These are phyloP conservation scores for Drosophila pachea DNA, from an alignment of 1,140 invertebrate genomes.

Conservation along the genomic window DNA sequence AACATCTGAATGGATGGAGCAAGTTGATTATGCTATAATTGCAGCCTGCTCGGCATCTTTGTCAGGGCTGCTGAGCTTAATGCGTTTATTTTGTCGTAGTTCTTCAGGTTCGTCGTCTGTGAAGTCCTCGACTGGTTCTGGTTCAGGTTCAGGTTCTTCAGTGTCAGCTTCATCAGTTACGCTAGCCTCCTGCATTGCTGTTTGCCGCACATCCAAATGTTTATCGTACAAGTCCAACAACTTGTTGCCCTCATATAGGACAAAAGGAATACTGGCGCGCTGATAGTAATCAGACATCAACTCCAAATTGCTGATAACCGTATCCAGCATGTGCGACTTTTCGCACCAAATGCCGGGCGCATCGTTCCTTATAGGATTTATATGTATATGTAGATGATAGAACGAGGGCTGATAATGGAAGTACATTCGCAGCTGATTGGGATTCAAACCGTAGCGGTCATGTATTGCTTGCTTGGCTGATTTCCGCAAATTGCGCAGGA, in stretches of 20 bases:
- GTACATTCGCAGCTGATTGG: constrained; percentile 89
- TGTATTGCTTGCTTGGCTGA: constrained; percentile 84
- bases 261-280: constrained; percentile 87
- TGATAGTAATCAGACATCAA: constrained; percentile 90
- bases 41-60: constrained; percentile 40
- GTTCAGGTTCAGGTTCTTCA: no score
- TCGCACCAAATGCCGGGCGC: constrained; percentile 90
- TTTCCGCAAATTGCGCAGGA: constrained; percentile 91
- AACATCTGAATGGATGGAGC: neutral
- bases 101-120: constrained; percentile 56
- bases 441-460: constrained; percentile 87
- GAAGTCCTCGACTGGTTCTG: constrained; percentile 17
- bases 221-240: constrained; percentile 65
- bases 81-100: constrained; percentile 43
- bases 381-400: constrained; percentile 97
- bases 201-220: constrained; percentile 35
- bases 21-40: constrained; percentile 17
- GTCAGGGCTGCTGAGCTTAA: constrained; percentile 38
- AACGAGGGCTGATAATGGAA: constrained; percentile 98
- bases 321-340: constrained; percentile 90
- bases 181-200: neutral
- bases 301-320: constrained; percentile 95
- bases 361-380: constrained; percentile 90
- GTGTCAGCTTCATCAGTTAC: neutral
- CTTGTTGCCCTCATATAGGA: constrained; percentile 82